phyloP scores from a whole-genome alignment of 2,888 invertebrate genomes.

The Limnephilus rhombicus region DNA sequence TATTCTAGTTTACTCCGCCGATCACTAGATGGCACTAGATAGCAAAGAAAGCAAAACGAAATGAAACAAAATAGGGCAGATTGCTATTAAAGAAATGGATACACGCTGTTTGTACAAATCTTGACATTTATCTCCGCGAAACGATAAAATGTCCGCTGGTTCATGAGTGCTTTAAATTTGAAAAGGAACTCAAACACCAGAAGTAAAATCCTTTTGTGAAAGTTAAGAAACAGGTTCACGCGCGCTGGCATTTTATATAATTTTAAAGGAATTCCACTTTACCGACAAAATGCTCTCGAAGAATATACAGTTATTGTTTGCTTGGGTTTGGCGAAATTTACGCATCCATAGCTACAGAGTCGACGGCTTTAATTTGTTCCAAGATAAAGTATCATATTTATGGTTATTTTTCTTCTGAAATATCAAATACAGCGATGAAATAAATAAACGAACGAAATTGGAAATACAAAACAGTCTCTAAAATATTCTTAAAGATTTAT shows the following conservation, averaged over 20 bases:
- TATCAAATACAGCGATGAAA: neutral
- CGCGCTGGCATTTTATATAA: constrained; percentile 17
- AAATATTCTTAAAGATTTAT: neutral
- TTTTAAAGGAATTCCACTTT: constrained; percentile 12
- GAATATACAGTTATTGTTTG: constrained; percentile 4
- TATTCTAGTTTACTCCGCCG: constrained; percentile 4
- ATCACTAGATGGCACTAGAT: constrained; percentile 34
- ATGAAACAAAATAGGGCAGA: constrained; percentile 41
- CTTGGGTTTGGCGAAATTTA: constrained; percentile 1
- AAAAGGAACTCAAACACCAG: constrained; percentile 29
- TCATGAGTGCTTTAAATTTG: constrained; percentile 50
- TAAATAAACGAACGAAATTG: neutral
- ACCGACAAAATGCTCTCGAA: neutral
- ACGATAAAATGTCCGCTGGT: constrained; percentile 33
- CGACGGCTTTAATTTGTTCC: neutral
- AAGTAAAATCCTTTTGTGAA: constrained; percentile 21
- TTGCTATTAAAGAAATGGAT: constrained; percentile 44
- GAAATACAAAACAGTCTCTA: too few relatives aligned
- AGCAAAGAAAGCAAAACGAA: constrained; percentile 24
- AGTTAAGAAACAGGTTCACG: neutral
- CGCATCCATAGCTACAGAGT: neutral
- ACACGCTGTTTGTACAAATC: constrained; percentile 22
- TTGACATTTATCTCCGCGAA: constrained; percentile 46
- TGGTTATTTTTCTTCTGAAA: neutral
- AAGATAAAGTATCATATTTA: neutral